Percentiles rank a stretch among this genome's conserved stretches.
phyloP scores from a whole-genome alignment of 1,140 invertebrate genomes.

The Laodelphax striatellus region DNA sequence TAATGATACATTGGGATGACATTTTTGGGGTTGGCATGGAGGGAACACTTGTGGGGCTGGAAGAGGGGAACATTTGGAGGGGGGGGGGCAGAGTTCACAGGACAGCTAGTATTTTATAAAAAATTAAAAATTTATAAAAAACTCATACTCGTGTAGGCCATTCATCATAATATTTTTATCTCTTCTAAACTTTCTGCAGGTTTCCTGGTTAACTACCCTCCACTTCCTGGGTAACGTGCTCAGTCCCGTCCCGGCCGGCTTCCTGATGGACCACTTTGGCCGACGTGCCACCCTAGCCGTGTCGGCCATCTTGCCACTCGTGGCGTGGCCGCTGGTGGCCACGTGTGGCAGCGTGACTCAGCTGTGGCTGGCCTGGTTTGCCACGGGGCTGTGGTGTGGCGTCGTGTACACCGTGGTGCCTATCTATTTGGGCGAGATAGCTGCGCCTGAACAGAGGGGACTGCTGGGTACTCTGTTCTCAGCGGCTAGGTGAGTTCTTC shows the following conservation, averaged over 20 bases:
- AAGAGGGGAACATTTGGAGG: no score
- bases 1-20: no score
- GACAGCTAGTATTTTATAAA: no score
- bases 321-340: slow-evolving; percentile 13
- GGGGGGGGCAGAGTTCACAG: no score
- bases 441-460: slow-evolving; percentile 23
- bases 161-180: no score
- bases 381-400: slow-evolving; percentile 43
- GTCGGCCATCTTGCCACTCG: slow-evolving; percentile 40
- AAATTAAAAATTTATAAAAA: no score
- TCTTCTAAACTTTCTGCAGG: background rate
- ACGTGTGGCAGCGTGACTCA: background rate
- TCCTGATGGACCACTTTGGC: slow-evolving; percentile 60
- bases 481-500: background rate
- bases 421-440: slow-evolving; percentile 79
- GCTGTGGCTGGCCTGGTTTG: slow-evolving; percentile 10
- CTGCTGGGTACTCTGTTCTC: slow-evolving; percentile 36
- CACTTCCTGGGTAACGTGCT: slow-evolving; percentile 19
- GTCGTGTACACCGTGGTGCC: slow-evolving; percentile 66
- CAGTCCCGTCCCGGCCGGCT: slow-evolving; percentile 26
- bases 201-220: slow-evolving; percentile 19
- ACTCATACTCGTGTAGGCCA: no score
- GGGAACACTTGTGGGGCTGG: no score
- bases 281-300: slow-evolving; percentile 54
- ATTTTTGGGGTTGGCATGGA: no score